phyloP scores from a whole-genome alignment of 2,113 vertebrate genomes.

The Prinia subflava region DNA sequence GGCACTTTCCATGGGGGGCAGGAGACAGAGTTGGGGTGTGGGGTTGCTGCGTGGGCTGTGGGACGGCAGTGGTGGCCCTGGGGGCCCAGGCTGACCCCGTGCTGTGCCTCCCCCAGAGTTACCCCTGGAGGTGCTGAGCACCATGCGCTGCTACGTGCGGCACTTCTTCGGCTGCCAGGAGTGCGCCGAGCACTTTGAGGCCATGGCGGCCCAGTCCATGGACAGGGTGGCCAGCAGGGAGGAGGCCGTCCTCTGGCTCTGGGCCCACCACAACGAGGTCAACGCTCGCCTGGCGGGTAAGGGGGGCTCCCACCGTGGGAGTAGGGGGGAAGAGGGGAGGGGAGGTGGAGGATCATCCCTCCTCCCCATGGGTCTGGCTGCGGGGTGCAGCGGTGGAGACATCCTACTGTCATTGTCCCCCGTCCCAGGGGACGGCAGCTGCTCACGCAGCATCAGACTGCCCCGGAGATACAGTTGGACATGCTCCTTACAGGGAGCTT shows the following conservation, averaged over 20 bases:
- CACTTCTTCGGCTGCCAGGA: constrained; percentile 86
- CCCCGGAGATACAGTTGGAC: neutral
- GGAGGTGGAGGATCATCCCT: neutral
- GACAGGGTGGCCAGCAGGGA: constrained; percentile 36
- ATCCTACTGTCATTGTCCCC: accelerated
- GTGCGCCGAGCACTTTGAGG: constrained; percentile 87
- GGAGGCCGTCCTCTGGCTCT: constrained; percentile 82
- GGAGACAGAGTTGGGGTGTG: accelerated
- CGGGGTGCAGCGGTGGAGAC: neutral
- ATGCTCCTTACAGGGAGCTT: neutral
- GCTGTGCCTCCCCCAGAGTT: constrained; percentile 50
- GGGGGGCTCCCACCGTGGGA: accelerated
- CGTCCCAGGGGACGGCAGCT: neutral
- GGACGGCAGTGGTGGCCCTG: neutral
- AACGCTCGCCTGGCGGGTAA: constrained; percentile 89
- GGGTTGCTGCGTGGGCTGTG: accelerated
- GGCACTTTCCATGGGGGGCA: neutral
- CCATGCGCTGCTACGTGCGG: constrained; percentile 80
- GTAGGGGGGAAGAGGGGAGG: neutral
- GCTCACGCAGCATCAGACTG: neutral
- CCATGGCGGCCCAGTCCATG: constrained; percentile 82
- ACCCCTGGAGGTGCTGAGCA: constrained; percentile 78
- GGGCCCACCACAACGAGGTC: constrained; percentile 88
- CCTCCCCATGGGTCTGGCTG: neutral
- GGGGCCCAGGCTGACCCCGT: accelerated